phyloP scores from a whole-genome alignment of 2,797 vertebrate genomes.

The Rhinichthys osculus region DNA sequence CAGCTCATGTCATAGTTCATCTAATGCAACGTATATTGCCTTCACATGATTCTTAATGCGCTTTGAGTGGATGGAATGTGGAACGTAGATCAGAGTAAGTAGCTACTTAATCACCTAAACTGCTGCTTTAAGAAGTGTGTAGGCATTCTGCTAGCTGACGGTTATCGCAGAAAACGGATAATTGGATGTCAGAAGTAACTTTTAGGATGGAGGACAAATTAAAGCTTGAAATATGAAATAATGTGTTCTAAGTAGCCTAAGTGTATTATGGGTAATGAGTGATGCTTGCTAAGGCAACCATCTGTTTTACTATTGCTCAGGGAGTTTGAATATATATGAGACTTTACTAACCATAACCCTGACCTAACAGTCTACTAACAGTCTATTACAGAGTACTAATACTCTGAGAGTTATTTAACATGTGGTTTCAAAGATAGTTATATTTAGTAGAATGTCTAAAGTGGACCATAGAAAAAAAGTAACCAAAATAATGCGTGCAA shows the following conservation, averaged over 20 bases:
- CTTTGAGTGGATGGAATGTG: conserved; percentile 5
- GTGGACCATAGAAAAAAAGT: neutral
- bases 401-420: neutral
- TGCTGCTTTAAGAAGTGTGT: neutral
- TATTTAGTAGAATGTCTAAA: neutral
- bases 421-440: neutral
- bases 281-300: neutral
- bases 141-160: neutral
- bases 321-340: neutral
- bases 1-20: conserved; percentile 7
- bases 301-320: neutral
- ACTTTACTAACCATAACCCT: neutral
- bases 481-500: neutral
- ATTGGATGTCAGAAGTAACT: conserved; percentile 16
- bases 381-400: neutral
- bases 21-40: neutral
- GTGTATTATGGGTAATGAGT: conserved; percentile 2
- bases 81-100: conserved; percentile 6
- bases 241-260: neutral
- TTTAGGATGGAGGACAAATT: conserved; percentile 12
- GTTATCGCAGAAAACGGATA: neutral
- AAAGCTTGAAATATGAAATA: conserved; percentile 1
- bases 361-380: neutral
- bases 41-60: neutral
- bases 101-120: conserved; percentile 24